These are phyloP conservation scores for Ochropleura plecta DNA, from an alignment of 2,888 invertebrate genomes.

Conservation along the genomic window DNA sequence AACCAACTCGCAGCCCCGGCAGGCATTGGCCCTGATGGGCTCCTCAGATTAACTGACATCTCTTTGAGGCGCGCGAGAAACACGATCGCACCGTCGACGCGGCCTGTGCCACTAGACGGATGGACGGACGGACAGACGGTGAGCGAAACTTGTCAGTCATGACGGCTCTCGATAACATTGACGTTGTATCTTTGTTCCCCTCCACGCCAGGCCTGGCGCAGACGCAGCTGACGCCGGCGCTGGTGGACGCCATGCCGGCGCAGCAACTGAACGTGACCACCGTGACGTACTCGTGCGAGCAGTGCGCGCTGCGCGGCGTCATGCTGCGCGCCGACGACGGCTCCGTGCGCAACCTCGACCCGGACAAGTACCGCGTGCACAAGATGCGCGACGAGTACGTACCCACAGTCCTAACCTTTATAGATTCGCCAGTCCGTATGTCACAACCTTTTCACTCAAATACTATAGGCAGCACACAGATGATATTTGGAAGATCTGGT, in stretches of 20 bases:
- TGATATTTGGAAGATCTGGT: no score
- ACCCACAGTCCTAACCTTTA: neutral
- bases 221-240: conserved; percentile 5
- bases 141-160: neutral
- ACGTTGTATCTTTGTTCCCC: neutral
- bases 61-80: no score
- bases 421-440: no score
- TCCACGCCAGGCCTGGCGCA: conserved; percentile 19
- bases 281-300: conserved; percentile 11
- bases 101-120: no score
- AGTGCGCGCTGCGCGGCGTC: conserved; percentile 26
- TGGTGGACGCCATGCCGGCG: conserved; percentile 14
- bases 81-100: no score
- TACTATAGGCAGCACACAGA: no score
- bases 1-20: no score
- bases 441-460: no score
- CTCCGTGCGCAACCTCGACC: conserved; percentile 26
- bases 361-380: conserved; percentile 23
- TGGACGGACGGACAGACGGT: no score
- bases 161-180: neutral
- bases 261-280: conserved; percentile 18
- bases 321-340: conserved; percentile 31
- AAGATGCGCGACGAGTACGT: conserved; percentile 31
- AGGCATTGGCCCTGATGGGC: no score
- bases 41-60: no score